These are phyloP conservation scores for Myiotriccus ornatus DNA, from an alignment of 2,797 vertebrate genomes.

Conservation along the genomic window DNA sequence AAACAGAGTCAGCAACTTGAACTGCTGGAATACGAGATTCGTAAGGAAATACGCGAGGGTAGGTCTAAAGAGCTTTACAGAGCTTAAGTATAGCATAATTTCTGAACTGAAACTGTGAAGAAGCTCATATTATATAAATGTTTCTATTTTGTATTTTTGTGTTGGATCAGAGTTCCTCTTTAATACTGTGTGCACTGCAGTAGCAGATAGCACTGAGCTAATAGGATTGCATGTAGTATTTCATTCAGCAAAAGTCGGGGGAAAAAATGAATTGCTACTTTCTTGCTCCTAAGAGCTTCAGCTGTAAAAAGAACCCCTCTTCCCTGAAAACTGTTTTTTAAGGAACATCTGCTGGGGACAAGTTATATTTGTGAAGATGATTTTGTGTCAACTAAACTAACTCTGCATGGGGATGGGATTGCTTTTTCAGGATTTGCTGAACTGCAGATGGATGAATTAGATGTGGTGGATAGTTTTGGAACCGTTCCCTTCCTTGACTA, in stretches of 20 bases:
- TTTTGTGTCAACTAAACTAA: slow-evolving; percentile 25
- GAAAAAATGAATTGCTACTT: neutral
- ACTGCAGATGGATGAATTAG: slow-evolving; percentile 90
- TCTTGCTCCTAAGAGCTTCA: neutral
- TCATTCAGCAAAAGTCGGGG: neutral
- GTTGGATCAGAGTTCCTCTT: neutral
- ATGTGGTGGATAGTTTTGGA: slow-evolving; percentile 88
- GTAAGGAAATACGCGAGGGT: slow-evolving; percentile 94
- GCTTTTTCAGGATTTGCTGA: slow-evolving; percentile 90
- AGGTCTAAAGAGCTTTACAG: slow-evolving; percentile 13
- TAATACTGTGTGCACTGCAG: neutral
- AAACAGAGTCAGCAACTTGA: slow-evolving; percentile 85
- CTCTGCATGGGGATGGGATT: neutral
- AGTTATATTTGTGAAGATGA: neutral
- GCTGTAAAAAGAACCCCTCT: neutral
- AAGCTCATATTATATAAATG: neutral
- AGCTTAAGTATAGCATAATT: neutral
- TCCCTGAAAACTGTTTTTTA: neutral
- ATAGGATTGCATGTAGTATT: neutral
- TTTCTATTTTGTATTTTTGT: slow-evolving; percentile 11
- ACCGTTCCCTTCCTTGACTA: slow-evolving; percentile 95
- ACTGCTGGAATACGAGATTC: slow-evolving; percentile 86
- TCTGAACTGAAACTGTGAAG: slow-evolving; percentile 1
- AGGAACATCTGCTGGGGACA: neutral
- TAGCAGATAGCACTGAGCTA: neutral